Evolutionary conservation across 2,113 vertebrate genomes (phyloP), one percentile per base, ranked within the genome.

Genomic region (Nerophis ophidion): DNA sequence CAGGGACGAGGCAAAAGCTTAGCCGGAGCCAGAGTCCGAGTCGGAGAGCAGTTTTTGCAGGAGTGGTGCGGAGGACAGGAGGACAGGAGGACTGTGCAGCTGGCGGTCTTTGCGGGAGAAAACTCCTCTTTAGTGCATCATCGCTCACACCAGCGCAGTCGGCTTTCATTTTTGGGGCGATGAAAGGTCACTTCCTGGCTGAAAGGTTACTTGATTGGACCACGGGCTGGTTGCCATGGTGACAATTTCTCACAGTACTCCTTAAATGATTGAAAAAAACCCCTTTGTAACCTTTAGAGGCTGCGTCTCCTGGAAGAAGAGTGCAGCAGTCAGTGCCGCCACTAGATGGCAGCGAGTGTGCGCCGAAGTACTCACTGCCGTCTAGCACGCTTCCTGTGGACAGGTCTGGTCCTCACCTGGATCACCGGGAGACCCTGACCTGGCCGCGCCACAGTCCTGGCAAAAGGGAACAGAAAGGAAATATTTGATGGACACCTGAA

Each of bases 151-250:
- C 60, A 63, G 71, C 26, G 17, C 34, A 5, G 16, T 56, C 54
- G 36, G 8, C 65, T 8, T 47, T 47, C 55, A 45, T 17, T 57
- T 65, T 72, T 57, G 40, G 61, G 71, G 60, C 79, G 71, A 42
- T 81, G 60, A 85, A 85, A 87, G 81, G 84, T 86, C 84, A 85
- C 85, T 88, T 88, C 78, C 82, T 81, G 80, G 82, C 81, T 74
- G 62, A 83, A 79, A 66, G 66, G 66, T 75, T 60, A 63, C 75
- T 65, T 80, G 70, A 81, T 75, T 83, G 67, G 71, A 77, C 65
- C 81, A 74, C 75, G 77, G 81, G 71, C 73, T 78, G 66, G 65
- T 60, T 62, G 51, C 68, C 72, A 73, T 80, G 75, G 65, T 66
- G 62, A 80, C 66, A 71, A 74, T 61, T 63, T 57, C 68, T 26